phyloP scores from a whole-genome alignment of 2,113 vertebrate genomes.

The Xyliphius kryptos region DNA sequence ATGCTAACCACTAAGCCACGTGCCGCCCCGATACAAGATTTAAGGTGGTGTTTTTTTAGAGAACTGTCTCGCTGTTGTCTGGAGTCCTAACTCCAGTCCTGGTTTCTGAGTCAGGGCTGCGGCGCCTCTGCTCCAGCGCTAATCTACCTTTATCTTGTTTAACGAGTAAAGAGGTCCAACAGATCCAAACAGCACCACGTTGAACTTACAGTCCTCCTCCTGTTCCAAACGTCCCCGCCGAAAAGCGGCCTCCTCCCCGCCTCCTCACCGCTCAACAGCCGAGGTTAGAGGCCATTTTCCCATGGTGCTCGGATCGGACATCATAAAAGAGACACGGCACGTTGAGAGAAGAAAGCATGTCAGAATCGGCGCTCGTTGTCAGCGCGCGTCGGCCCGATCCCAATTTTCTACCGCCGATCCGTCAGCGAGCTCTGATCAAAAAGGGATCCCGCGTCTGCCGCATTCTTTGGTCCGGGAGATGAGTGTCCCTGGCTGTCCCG shows the following conservation, averaged over 20 bases:
- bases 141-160: slow-evolving; percentile 47
- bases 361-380: slow-evolving; percentile 67
- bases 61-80: no score
- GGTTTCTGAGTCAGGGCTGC: slow-evolving; percentile 25
- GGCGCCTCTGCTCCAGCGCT: slow-evolving; percentile 36
- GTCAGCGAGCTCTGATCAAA: slow-evolving; percentile 68
- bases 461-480: slow-evolving; percentile 57
- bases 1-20: no score
- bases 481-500: slow-evolving; percentile 66
- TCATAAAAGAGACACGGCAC: slow-evolving; percentile 59
- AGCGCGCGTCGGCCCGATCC: slow-evolving; percentile 60
- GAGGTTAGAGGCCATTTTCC: slow-evolving; percentile 59
- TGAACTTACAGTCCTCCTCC: slow-evolving; percentile 35
- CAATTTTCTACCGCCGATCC: slow-evolving; percentile 64
- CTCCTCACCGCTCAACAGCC: slow-evolving; percentile 42
- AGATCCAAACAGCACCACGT: slow-evolving; percentile 21
- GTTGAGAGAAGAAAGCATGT: slow-evolving; percentile 59
- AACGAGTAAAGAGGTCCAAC: slow-evolving; percentile 34
- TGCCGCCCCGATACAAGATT: no score
- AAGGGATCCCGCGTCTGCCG: slow-evolving; percentile 57
- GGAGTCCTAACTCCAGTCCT: no score
- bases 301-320: slow-evolving; percentile 54
- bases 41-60: no score
- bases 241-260: slow-evolving; percentile 43
- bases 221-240: slow-evolving; percentile 28